These are phyloP conservation scores for Tichodroma muraria DNA, from an alignment of 2,113 vertebrate genomes.

Conservation along the genomic window DNA sequence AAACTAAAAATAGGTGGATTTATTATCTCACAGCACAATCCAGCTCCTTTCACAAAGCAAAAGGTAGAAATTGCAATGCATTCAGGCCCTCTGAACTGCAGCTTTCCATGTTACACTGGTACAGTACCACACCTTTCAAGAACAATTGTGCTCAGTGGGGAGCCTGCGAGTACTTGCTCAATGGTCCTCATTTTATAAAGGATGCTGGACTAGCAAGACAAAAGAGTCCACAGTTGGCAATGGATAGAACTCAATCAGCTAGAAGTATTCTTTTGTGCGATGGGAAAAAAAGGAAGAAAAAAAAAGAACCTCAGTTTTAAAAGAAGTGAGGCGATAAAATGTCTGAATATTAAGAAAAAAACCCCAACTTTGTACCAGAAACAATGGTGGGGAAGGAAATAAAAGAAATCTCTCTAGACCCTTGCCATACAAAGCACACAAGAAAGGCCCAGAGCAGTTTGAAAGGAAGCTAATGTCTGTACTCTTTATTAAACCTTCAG, in stretches of 20 bases:
- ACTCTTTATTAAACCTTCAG: conserved; percentile 3
- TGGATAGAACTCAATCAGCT: conserved; percentile 64
- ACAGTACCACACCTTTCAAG: conserved; percentile 65
- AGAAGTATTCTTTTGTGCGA: conserved; percentile 61
- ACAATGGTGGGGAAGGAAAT: conserved; percentile 43
- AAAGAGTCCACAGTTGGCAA: conserved; percentile 57
- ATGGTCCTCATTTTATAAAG: conserved; percentile 49
- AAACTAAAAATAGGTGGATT: conserved; percentile 63
- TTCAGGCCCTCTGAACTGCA: conserved; percentile 40
- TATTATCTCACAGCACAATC: conserved; percentile 64
- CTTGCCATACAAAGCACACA: conserved; percentile 53
- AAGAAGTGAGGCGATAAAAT: conserved; percentile 58
- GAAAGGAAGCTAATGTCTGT: conserved; percentile 59
- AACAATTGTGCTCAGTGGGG: conserved; percentile 58
- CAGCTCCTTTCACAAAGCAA: conserved; percentile 47
- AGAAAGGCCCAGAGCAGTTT: conserved; percentile 46
- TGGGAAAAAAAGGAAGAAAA: not conserved
- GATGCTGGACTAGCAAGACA: conserved; percentile 55
- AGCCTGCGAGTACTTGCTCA: conserved; percentile 52
- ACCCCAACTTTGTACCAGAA: conserved; percentile 13
- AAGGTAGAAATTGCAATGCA: conserved; percentile 61
- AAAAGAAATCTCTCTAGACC: conserved; percentile 60
- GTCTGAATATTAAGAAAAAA: conserved; percentile 61
- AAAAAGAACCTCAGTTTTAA: conserved; percentile 20
- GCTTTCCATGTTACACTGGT: conserved; percentile 48